phyloP scores from a whole-genome alignment of 2,888 invertebrate species.

The Cordilura impudica region DNA sequence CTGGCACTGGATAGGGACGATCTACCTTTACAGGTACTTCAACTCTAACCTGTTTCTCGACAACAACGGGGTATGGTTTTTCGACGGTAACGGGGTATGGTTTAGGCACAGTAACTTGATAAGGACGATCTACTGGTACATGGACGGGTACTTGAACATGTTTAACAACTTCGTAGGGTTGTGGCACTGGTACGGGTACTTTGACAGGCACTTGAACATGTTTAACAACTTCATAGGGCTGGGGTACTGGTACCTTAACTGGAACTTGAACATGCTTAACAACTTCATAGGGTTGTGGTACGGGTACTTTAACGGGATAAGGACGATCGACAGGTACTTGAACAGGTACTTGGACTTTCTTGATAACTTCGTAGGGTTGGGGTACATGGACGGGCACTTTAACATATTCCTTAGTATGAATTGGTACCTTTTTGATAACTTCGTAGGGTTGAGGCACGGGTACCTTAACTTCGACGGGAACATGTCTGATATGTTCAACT shows the following conservation, averaged over 20 bases:
- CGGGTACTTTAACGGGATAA: slow-evolving; percentile 83
- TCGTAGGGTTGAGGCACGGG: slow-evolving; percentile 85
- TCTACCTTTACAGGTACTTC: slow-evolving; percentile 84
- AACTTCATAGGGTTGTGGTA: slow-evolving; percentile 83
- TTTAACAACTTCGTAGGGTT: slow-evolving; percentile 80
- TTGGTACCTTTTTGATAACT: slow-evolving; percentile 84
- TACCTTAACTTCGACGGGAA: slow-evolving; percentile 82
- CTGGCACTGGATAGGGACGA: slow-evolving; percentile 83
- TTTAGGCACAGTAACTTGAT: slow-evolving; percentile 81
- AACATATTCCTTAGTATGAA: slow-evolving; percentile 83
- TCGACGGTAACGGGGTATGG: slow-evolving; percentile 73
- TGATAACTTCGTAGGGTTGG: slow-evolving; percentile 80
- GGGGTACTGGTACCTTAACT: slow-evolving; percentile 82
- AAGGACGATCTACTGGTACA: slow-evolving; percentile 84
- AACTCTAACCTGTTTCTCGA: slow-evolving; percentile 81
- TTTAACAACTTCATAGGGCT: slow-evolving; percentile 80
- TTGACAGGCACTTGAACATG: slow-evolving; percentile 80
- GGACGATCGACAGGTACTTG: slow-evolving; percentile 83
- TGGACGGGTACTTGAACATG: slow-evolving; percentile 82
- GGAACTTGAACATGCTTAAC: slow-evolving; percentile 82
- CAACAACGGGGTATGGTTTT: slow-evolving; percentile 77
- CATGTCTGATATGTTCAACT: slow-evolving; percentile 82
- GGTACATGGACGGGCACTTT: slow-evolving; percentile 83
- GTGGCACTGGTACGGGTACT: slow-evolving; percentile 81
- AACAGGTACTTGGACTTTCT: slow-evolving; percentile 81